Base-by-base conservation (phyloP, 2,888 invertebrate genomes). In the Dasypogon diadema region DNA sequence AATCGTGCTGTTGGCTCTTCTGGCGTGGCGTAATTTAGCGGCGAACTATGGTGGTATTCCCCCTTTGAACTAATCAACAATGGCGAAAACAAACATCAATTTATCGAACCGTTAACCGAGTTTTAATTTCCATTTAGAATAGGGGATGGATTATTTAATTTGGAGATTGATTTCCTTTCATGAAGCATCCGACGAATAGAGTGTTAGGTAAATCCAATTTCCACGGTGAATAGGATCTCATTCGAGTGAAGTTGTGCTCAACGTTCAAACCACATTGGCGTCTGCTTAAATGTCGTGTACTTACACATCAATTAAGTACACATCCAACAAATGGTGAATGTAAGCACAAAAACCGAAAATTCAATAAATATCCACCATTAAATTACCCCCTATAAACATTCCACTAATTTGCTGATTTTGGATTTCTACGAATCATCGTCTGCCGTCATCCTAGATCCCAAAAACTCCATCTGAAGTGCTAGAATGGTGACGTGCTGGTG, bases 381-480 rank as follows among this genome's bases (percentile, higher is more conserved):
- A 75, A 75, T 75, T 72, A 75, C 68, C 75, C 75, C 68, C n/a
- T 18, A 51, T 42, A 75, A 75, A 72, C 75, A 75, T 72, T 70
- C 60, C 48, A 72, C 75, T 72, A 75, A 75, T 75, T 75, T 75
- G 37, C 26, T 46, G 24, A 24, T 16, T 56, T 34, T 56, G 55
- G 54, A 75, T 65, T 75, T 75, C 12, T 21, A 26, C 68, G 30
- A 34, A 54, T 14, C 30, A 12, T 3, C 60, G 30, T 30, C 3
- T 60, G 21, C n/a, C 21, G 16, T 21, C 4, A 14, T 1, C 6
- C 14, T 0, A 14, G 42, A 21, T 6, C 10, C 21, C 18, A 5
- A 18, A 12, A 24, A 48, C 14, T 42, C 30, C n/a, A 18, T 63
- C 58, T 24, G 12, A 16, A 30, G 34, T 4, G 48, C 1, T 6